Evolutionary conservation across 2,888 invertebrate species (phyloP).

Genomic region (Brenthis ino): DNA sequence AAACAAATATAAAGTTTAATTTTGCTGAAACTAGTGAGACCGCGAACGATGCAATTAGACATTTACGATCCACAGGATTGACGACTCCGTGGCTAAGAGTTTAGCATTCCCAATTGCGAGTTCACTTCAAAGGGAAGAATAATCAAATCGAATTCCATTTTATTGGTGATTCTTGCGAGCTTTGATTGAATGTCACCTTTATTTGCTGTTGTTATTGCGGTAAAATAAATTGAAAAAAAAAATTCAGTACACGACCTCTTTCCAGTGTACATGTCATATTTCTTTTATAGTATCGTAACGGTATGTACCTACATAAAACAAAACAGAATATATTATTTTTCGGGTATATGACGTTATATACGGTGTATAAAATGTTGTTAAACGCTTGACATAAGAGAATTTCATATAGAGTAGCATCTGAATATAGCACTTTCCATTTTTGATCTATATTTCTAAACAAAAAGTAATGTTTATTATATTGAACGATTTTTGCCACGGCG

Average conservation of each 20-base stretch:
- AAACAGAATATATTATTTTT: background rate
- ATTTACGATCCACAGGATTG: conserved; percentile 30
- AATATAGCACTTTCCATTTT: too few species aligned
- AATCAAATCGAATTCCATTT: conserved; percentile 34
- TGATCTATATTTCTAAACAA: too few species aligned
- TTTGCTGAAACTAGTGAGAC: conserved; percentile 3
- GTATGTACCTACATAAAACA: conserved; percentile 5
- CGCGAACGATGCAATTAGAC: conserved; percentile 19
- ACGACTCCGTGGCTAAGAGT: conserved; percentile 29
- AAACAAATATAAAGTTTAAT: conserved; percentile 8
- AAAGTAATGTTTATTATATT: too few species aligned
- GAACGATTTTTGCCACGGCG: too few species aligned
- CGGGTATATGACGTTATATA: too few species aligned
- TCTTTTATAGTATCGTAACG: conserved; percentile 9
- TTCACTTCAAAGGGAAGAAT: conserved; percentile 34
- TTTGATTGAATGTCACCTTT: conserved; percentile 33
- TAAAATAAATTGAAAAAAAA: conserved; percentile 2
- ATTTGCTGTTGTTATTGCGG: conserved; percentile 9
- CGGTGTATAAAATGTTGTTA: too few species aligned
- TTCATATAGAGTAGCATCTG: too few species aligned
- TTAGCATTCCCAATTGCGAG: conserved; percentile 34
- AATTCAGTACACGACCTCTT: conserved; percentile 4
- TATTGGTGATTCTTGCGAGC: conserved; percentile 32
- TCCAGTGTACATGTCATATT: conserved; percentile 9
- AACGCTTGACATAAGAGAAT: too few species aligned